These are phyloP conservation scores for Marronus borbonicus DNA, from an alignment of 2,888 invertebrate genomes.

Conservation along the genomic window DNA sequence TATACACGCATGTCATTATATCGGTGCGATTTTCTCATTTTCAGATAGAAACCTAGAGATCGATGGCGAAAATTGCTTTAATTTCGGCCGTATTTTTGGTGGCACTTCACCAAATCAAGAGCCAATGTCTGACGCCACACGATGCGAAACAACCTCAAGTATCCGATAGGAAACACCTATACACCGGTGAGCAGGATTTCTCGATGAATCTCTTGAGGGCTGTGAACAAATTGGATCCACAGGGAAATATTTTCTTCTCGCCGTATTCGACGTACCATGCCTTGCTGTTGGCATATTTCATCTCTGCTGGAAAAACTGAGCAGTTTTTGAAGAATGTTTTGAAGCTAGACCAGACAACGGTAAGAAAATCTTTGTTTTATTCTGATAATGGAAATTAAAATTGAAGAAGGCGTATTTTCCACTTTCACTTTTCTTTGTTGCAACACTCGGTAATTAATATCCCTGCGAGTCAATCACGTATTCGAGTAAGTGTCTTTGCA, in stretches of 20 bases:
- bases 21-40: constrained; percentile 48
- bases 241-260: constrained; percentile 89
- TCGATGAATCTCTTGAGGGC: constrained; percentile 80
- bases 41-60: constrained; percentile 59
- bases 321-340: constrained; percentile 76
- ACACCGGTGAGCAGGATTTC: constrained; percentile 78
- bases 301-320: constrained; percentile 82
- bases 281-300: constrained; percentile 84
- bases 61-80: constrained; percentile 68
- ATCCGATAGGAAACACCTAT: constrained; percentile 70
- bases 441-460: not conserved
- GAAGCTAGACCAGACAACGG: constrained; percentile 74
- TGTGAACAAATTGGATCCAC: constrained; percentile 76
- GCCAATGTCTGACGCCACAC: constrained; percentile 72
- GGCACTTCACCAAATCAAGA: constrained; percentile 36
- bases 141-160: constrained; percentile 65
- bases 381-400: not conserved
- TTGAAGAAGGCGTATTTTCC: not conserved
- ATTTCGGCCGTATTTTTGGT: constrained; percentile 55
- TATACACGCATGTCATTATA: constrained; percentile 1
- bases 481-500: not conserved
- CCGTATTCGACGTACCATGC: constrained; percentile 91
- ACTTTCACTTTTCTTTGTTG: constrained; percentile 24
- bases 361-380: constrained; percentile 62
- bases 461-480: not conserved